These are phyloP conservation scores for Tetranychus piercei DNA, from an alignment of 2,888 invertebrate genomes.

Conservation along the genomic window DNA sequence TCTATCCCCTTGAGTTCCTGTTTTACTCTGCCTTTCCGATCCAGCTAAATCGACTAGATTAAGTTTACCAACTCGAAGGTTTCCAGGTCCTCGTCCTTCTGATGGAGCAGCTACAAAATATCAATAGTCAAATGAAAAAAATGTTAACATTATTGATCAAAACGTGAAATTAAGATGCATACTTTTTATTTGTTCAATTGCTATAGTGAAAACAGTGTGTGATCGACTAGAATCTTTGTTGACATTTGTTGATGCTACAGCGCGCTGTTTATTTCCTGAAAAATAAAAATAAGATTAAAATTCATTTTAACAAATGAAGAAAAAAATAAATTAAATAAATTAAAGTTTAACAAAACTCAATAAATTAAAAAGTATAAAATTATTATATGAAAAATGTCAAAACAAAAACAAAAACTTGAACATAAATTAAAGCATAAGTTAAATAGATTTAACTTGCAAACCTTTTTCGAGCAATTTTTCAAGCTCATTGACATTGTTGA, in stretches of 20 bases:
- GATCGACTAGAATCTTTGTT: constrained; percentile 88
- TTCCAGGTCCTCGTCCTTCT: constrained; percentile 3
- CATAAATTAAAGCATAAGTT: background rate
- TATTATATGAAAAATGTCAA: background rate
- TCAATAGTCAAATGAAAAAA: background rate
- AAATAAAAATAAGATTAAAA: background rate
- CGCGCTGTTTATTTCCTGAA: constrained; percentile 35
- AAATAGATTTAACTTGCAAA: background rate
- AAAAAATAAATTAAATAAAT: background rate
- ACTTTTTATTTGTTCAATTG: constrained; percentile 69
- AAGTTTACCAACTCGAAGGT: constrained; percentile 78
- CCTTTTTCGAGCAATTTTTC: constrained; percentile 35
- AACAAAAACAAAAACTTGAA: background rate
- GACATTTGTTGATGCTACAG: constrained; percentile 84
- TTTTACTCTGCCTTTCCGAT: constrained; percentile 89
- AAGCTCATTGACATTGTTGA: constrained; percentile 85
- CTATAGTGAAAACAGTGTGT: constrained; percentile 95
- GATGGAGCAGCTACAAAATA: constrained; percentile 5
- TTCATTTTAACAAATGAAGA: background rate
- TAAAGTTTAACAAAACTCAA: background rate
- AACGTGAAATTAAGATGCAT: background rate
- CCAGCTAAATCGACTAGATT: constrained; percentile 96
- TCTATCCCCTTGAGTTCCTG: constrained; percentile 77
- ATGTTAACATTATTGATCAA: background rate
- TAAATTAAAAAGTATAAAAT: background rate